Evolutionary conservation across 2,888 invertebrate genomes (phyloP), one percentile per base, ranked within the genome.

Genomic region (Taenaris catops): DNA sequence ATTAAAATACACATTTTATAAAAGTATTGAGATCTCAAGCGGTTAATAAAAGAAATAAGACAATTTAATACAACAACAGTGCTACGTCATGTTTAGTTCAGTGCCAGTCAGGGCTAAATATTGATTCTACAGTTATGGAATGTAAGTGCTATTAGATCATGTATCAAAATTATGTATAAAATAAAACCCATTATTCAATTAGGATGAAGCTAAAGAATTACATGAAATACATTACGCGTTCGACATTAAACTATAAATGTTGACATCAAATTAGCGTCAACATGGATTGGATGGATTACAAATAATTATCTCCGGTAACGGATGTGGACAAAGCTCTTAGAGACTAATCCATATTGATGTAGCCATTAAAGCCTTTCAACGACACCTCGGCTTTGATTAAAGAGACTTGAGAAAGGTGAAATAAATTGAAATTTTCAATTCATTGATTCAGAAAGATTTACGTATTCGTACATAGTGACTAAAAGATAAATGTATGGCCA

Each of bases 311-410:
- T 65, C 46, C 42, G 48, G 45, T 64, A 65, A 70, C 65, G 58
- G 57, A 44, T 42, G 27, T 35, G 41, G 46, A 51, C 43, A 44
- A 44, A 41, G 42, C 44, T 42, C 38, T 41, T 36, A 42, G 38
- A 41, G 38, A 41, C 32, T 62, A 63, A 79, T 78, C 60, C 60
- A 60, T 70, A 78, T 76, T 71, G 70, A 75, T 75, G 66, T 62
- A 34, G 44, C 69, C 69, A 75, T 74, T 74, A 75, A 61, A 68
- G 58, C 59, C 64, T 70, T 74, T 71, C 57, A 64, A 52, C 57
- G 58, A 44, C 41, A 53, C 41, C 53, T 71, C 65, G 59, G 60
- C 60, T 62, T 58, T 68, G 64, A 70, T 71, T 68, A 70, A 59
- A 63, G 53, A 48, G 51, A 61, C 37, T 33, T 31, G 39, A 58